Base-by-base conservation (phyloP, 37 sponge, comb jelly and placozoan species). In the Amphimedon queenslandica region DNA sequence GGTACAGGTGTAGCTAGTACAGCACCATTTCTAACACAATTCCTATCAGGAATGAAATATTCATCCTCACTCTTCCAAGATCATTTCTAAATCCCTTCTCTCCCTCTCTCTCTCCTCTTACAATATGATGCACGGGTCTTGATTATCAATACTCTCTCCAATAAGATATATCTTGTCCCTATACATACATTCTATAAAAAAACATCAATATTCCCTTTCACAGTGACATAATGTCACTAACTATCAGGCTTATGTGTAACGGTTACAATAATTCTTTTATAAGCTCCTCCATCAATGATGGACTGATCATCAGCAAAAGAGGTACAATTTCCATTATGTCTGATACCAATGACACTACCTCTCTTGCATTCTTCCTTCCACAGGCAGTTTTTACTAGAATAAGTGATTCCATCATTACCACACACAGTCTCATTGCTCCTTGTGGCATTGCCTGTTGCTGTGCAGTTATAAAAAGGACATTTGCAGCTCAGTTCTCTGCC, bases 321-420 rank as follows among this genome's bases (percentile, higher is more conserved):
- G 8, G 53, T 18, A 47, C 53, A 47, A 18, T 47, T 13, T 47
- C 53, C 53, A 18, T 18, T 18, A 47, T 13, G 8, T 13, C 13
- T 47, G 8, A 47, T 77, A 36, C 84, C 84, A 30, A 83, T 71
- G 33, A 76, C 51, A 39, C 34, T 35, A 35, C 58, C 66, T n/a
- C 0, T 55, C 37, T 10, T 16, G 35, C 84, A 83, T 55, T 83
- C 84, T 3, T 42, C 39, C 65, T 41, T 5, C 72, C 76, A 72
- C 41, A 83, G 72, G 16, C 30, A 42, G 51, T 77, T 76, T 35
- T 71, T 57, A 33, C 84, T 83, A 37, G 21, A 21, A 57, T 83
- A 76, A 11, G 55, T 77, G 40, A 23, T 31, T 23, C 58, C 77
- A 40, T 83, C 72, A 33, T 76, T 33, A 0, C 84, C 84, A 47